Conservation (phyloP, 1,140 invertebrate genomes). For the roundworm (Caenorhabditis elegans) region DNA sequence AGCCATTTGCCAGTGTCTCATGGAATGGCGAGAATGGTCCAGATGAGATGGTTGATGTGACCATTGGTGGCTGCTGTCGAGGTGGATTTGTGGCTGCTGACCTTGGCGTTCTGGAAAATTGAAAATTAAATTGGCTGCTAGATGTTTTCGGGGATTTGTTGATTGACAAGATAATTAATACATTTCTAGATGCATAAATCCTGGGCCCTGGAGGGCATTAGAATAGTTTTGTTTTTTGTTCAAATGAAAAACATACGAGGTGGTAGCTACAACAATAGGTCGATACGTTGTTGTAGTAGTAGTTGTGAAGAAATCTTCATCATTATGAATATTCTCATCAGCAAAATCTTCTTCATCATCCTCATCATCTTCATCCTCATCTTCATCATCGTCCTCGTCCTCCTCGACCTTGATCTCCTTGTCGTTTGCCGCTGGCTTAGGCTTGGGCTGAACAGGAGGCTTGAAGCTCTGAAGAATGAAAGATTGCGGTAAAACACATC, state of each 20-base stretch:
- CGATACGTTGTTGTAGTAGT: background rate
- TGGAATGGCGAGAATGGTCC: constrained; percentile 22
- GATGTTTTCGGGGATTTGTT: too few species aligned
- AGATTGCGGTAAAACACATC: constrained; percentile 9
- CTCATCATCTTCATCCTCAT: background rate
- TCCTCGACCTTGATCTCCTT: constrained; percentile 24
- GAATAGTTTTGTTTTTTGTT: too few species aligned
- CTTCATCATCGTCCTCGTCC: constrained; percentile 16
- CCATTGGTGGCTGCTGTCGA: background rate
- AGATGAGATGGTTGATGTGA: constrained; percentile 22
- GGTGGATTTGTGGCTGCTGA: constrained; percentile 5
- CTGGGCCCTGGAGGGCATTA: too few species aligned
- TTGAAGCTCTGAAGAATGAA: constrained; percentile 30
- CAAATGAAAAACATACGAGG: background rate
- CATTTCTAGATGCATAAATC: too few species aligned
- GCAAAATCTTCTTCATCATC: constrained; percentile 22
- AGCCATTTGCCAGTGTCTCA: constrained; percentile 13
- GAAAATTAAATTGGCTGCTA: background rate
- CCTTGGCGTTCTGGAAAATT: constrained; percentile 24
- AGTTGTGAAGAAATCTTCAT: constrained; percentile 11
- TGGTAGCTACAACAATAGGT: background rate
- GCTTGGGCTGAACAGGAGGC: constrained; percentile 10
- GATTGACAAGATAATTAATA: background rate
- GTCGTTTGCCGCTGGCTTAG: constrained; percentile 2
- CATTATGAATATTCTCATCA: constrained; percentile 17